Evolutionary conservation across 2,113 vertebrate genomes (phyloP).

Genomic region (Osmerus mordax): DNA sequence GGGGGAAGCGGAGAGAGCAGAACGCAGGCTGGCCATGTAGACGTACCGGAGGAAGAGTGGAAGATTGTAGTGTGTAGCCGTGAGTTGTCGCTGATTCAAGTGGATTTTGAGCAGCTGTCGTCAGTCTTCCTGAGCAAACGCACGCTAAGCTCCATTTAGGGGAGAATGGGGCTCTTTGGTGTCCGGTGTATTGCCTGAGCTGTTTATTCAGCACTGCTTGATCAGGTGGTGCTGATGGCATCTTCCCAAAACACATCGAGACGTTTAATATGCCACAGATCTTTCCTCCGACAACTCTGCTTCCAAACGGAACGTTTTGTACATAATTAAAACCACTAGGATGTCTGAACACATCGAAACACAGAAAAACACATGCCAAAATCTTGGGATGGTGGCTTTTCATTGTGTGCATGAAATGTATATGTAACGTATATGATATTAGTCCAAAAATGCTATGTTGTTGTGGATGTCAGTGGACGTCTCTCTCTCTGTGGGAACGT

Average conservation of each 20-base stretch:
- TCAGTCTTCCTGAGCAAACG: no score
- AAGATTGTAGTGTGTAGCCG: no score
- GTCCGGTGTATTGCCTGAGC: neutral
- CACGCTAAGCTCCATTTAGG: no score
- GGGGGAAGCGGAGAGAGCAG: no score
- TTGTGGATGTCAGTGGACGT: slow-evolving; percentile 72
- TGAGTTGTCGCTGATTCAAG: no score
- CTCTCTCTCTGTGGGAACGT: slow-evolving; percentile 66
- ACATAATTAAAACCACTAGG: slow-evolving; percentile 43
- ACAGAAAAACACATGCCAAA: slow-evolving; percentile 48
- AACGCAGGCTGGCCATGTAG: no score
- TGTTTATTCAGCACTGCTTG: slow-evolving; percentile 4
- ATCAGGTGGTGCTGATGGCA: slow-evolving; percentile 19
- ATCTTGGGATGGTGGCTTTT: slow-evolving; percentile 62
- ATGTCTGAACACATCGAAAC: slow-evolving; percentile 33
- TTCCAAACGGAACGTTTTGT: slow-evolving; percentile 28
- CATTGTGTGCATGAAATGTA: slow-evolving; percentile 76
- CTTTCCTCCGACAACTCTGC: slow-evolving; percentile 13
- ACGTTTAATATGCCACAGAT: slow-evolving; percentile 8
- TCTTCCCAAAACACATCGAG: slow-evolving; percentile 5
- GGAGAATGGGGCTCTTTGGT: no score
- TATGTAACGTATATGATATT: slow-evolving; percentile 73
- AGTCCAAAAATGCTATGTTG: slow-evolving; percentile 67
- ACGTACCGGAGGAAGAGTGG: no score
- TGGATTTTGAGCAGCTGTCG: no score